These are phyloP conservation scores for Plutomurus gul DNA, from an alignment of 1,140 invertebrate genomes.

Conservation along the genomic window DNA sequence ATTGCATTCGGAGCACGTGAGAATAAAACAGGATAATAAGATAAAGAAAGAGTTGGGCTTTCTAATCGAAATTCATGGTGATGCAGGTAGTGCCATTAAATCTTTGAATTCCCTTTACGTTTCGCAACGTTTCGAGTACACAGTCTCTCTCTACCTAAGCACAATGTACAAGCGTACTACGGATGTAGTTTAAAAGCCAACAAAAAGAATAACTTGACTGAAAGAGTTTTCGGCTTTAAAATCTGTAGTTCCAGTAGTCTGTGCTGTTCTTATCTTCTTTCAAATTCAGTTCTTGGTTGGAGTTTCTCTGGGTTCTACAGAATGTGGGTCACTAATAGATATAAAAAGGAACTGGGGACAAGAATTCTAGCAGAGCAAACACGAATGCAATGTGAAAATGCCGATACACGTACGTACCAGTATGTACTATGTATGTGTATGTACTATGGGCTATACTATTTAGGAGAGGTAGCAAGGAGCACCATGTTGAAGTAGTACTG, in stretches of 20 bases:
- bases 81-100: background rate
- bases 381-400: too few relatives aligned
- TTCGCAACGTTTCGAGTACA: background rate
- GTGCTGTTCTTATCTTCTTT: background rate
- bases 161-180: too few relatives aligned
- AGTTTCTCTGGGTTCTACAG: background rate
- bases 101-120: constrained; percentile 2
- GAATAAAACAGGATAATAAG: background rate
- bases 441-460: too few relatives aligned
- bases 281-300: background rate
- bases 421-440: too few relatives aligned
- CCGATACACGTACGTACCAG: too few relatives aligned
- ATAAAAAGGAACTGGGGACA: background rate
- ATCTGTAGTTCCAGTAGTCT: background rate
- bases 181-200: too few relatives aligned
- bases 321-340: background rate
- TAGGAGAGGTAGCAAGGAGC: background rate
- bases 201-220: too few relatives aligned
- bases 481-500: too few relatives aligned
- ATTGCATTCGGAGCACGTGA: background rate
- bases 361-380: background rate
- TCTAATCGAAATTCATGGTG: background rate
- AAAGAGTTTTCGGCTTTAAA: background rate
- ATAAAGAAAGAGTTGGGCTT: background rate
- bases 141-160: too few relatives aligned